Conservation (phyloP, 2,113 vertebrate species). For the Eurystomus gularis region DNA sequence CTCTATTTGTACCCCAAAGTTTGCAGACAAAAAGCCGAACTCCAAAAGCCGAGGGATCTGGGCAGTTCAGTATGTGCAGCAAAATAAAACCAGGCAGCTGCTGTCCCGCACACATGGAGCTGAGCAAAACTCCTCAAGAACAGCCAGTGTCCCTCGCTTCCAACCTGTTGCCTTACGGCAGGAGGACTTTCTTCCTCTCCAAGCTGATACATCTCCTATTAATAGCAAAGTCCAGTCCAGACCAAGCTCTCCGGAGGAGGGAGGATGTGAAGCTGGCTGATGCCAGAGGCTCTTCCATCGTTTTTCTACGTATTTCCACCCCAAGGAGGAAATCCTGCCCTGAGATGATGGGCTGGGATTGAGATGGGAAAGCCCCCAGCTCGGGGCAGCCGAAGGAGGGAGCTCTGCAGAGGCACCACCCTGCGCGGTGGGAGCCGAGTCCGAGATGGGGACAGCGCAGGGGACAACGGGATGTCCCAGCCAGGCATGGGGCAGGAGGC, state of each 20-base stretch:
- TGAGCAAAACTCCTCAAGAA: background rate
- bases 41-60: background rate
- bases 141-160: background rate
- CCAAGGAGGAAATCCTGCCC: conserved; percentile 43
- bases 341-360: background rate
- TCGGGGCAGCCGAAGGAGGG: background rate
- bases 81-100: background rate
- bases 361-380: background rate
- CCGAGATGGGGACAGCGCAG: accelerated
- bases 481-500: too few relatives aligned
- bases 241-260: background rate
- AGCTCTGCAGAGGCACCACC: background rate
- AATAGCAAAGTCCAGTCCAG: background rate
- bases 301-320: conserved; percentile 19
- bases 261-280: conserved; percentile 8
- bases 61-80: background rate
- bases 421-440: accelerated
- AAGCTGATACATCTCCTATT: background rate
- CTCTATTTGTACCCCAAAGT: background rate
- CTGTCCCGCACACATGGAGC: accelerated
- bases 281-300: background rate
- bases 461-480: background rate
- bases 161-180: background rate
- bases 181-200: background rate
- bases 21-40: background rate